phyloP scores from a whole-genome alignment of 2,113 vertebrate species.

The Rana temporaria region DNA sequence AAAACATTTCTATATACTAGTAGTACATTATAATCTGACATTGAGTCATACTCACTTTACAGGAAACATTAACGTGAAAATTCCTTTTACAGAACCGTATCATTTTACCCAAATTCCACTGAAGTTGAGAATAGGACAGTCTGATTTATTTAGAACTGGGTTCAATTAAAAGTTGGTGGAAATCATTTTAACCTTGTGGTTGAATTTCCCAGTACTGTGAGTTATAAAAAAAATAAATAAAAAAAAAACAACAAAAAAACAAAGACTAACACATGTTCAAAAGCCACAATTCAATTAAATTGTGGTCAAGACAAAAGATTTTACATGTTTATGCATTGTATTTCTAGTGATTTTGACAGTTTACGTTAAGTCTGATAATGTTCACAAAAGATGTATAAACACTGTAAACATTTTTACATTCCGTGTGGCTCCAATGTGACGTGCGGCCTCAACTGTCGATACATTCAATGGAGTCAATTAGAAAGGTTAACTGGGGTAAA shows the following conservation, averaged over 20 bases:
- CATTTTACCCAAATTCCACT: background rate
- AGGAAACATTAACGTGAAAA: background rate
- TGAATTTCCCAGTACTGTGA: slow-evolving; percentile 14
- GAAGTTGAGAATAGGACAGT: slow-evolving; percentile 6
- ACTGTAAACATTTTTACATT: background rate
- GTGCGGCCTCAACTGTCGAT: background rate
- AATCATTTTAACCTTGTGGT: slow-evolving; percentile 37
- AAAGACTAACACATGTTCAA: slow-evolving; percentile 25
- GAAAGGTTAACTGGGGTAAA: slow-evolving; percentile 17
- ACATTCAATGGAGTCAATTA: background rate
- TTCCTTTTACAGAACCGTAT: background rate
- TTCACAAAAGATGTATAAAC: slow-evolving; percentile 29
- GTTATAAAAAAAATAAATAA: background rate
- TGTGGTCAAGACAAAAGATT: slow-evolving; percentile 25
- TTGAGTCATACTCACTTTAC: background rate
- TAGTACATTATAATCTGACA: background rate
- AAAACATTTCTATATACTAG: slow-evolving; percentile 2
- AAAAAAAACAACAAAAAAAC: background rate
- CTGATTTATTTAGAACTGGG: slow-evolving; percentile 24
- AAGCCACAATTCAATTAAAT: slow-evolving; percentile 50
- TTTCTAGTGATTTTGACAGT: slow-evolving; percentile 24
- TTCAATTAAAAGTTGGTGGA: slow-evolving; percentile 36
- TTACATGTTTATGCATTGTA: slow-evolving; percentile 18
- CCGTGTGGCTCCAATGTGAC: background rate
- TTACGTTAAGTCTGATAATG: slow-evolving; percentile 24